A percentile compares a stretch with the other conserved stretches of the same genome.
phyloP scores from a whole-genome alignment of 1,140 invertebrate species.

The Triops longicaudatus region DNA sequence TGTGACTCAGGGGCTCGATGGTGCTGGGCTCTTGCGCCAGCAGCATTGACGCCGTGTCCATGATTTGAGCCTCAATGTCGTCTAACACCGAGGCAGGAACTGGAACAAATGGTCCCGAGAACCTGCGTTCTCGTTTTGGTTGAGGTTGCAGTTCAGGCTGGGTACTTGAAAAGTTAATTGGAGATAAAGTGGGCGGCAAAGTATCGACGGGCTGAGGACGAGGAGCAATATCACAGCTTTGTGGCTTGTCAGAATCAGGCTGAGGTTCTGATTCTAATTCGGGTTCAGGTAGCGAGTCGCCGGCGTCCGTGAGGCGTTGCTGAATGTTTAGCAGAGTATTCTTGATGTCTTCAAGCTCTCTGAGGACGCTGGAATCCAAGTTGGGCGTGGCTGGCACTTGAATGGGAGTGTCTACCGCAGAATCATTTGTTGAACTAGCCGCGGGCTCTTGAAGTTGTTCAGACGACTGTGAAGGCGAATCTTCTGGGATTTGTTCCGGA shows the following conservation, averaged over 20 bases:
- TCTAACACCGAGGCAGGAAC: background rate
- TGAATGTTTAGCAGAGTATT: background rate
- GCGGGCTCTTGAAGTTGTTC: background rate
- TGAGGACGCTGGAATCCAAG: background rate
- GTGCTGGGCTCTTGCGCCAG: background rate
- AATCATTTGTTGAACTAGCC: background rate
- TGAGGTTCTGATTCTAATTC: background rate
- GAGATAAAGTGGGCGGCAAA: background rate
- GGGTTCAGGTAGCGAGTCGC: constrained; percentile 9
- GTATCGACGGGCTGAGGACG: background rate
- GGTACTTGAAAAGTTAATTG: constrained; percentile 8
- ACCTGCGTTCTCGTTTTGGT: background rate
- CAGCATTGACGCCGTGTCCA: background rate
- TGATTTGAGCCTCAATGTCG: constrained; percentile 22
- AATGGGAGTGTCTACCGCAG: background rate
- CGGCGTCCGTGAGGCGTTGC: background rate
- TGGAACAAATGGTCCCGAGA: background rate
- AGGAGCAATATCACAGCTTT: background rate
- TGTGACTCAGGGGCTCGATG: background rate
- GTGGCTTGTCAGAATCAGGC: constrained; percentile 1
- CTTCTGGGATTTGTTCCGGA: background rate
- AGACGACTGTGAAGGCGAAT: background rate
- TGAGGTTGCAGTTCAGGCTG: background rate
- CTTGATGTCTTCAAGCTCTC: background rate
- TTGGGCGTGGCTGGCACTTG: background rate